phyloP scores from a whole-genome alignment of 2,888 invertebrate species.

The Drosophila emarginata region DNA sequence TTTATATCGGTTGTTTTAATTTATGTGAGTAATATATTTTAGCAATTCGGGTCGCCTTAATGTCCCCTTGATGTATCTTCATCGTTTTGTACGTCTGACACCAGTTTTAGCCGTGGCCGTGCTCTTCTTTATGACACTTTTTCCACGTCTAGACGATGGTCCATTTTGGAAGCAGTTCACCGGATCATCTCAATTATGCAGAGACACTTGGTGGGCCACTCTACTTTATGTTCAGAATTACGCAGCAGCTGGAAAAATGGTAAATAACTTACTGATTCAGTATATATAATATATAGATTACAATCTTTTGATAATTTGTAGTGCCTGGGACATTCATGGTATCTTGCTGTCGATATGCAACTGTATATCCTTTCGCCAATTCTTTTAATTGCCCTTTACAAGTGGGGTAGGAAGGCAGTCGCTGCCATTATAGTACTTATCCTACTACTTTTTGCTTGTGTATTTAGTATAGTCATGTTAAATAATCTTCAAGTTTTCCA shows the following conservation, averaged over 20 bases:
- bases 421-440: conserved; percentile 55
- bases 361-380: conserved; percentile 84
- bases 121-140: conserved; percentile 81
- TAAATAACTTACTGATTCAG: conserved; percentile 37
- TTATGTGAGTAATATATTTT: background rate
- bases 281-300: background rate
- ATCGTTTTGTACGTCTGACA: conserved; percentile 82
- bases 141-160: conserved; percentile 82
- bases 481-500: conserved; percentile 40
- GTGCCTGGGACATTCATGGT: conserved; percentile 84
- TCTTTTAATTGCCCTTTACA: conserved; percentile 82
- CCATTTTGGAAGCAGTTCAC: conserved; percentile 80
- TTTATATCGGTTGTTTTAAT: background rate
- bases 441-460: conserved; percentile 57
- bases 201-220: conserved; percentile 81
- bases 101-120: conserved; percentile 83
- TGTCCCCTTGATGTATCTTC: conserved; percentile 70
- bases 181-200: conserved; percentile 27
- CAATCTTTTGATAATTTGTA: conserved; percentile 21
- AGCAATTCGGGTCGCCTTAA: conserved; percentile 63
- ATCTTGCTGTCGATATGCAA: conserved; percentile 85
- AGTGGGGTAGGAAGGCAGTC: conserved; percentile 68
- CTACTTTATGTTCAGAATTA: conserved; percentile 83
- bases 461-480: conserved; percentile 64
- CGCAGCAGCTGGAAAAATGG: conserved; percentile 62